Evolutionary conservation across 2,113 vertebrate species (phyloP).

Genomic region (Dipodomys spectabilis): DNA sequence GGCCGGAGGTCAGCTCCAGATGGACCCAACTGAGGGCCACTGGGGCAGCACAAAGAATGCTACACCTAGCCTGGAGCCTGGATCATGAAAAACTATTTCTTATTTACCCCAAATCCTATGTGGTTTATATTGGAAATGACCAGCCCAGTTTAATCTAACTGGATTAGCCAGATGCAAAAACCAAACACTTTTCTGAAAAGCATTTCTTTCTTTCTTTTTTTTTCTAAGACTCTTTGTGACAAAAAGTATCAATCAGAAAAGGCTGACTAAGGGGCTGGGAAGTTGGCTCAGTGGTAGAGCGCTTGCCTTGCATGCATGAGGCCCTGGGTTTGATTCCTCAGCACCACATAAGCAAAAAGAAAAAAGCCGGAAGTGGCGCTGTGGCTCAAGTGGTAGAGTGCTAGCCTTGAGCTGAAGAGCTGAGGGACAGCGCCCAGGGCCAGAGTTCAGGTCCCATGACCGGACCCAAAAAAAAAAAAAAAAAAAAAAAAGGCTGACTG

Average conservation of each 20-base stretch:
- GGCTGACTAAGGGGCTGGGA: not conserved
- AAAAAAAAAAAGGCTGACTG: not conserved
- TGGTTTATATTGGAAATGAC: not conserved
- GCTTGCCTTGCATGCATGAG: no score
- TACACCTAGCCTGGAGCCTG: not conserved
- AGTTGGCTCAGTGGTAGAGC: no score
- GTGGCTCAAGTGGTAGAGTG: no score
- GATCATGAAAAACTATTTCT: not conserved
- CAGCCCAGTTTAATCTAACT: not conserved
- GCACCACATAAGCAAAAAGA: no score
- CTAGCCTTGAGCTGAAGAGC: no score
- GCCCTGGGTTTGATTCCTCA: no score
- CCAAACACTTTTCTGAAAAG: not conserved
- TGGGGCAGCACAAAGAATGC: not conserved
- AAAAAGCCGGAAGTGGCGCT: no score
- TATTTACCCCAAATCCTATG: not conserved
- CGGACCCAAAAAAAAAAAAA: not conserved
- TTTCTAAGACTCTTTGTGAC: not conserved
- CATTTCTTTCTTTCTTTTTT: not conserved
- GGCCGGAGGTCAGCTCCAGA: not conserved
- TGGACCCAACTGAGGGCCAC: rapidly evolving
- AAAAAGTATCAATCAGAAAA: not conserved
- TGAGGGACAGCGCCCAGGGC: no score
- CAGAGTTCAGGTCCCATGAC: no score
- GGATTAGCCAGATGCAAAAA: not conserved